These are phyloP conservation scores for Clarias fuscus DNA, from an alignment of 2,797 vertebrate species.

Conservation along the genomic window DNA sequence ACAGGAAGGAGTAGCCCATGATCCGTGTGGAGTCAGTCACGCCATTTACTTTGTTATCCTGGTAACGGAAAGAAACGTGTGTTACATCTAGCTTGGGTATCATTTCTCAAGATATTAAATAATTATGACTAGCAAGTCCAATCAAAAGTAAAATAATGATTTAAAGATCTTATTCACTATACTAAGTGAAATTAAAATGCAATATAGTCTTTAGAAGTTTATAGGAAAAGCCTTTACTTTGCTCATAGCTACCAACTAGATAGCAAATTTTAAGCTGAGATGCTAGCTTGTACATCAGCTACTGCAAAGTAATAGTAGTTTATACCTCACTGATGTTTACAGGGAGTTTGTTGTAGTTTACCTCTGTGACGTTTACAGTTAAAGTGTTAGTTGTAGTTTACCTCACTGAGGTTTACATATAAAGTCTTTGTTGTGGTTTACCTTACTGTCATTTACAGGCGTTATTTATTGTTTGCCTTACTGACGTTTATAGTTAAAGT, in stretches of 20 bases:
- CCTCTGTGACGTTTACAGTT: neutral
- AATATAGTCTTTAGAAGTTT: neutral
- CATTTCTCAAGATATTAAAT: neutral
- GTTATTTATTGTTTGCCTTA: neutral
- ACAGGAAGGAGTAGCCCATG: slow-evolving; percentile 98
- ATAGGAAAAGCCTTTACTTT: too few species aligned
- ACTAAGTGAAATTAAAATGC: neutral
- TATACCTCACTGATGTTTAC: neutral
- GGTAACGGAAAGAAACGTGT: slow-evolving; percentile 30
- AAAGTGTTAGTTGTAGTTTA: neutral
- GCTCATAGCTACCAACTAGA: too few species aligned
- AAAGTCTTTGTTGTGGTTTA: neutral
- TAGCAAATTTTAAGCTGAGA: neutral
- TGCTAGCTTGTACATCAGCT: neutral
- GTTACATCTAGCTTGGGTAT: neutral
- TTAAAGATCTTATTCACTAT: neutral
- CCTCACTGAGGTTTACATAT: neutral
- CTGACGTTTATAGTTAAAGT: too few species aligned
- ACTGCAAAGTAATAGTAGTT: neutral
- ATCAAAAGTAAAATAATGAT: neutral
- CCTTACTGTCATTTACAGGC: neutral
- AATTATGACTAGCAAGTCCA: neutral
- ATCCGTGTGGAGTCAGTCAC: slow-evolving; percentile 96
- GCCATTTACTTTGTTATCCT: slow-evolving; percentile 98
- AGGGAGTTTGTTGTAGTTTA: neutral